Evolutionary conservation across 1,140 invertebrate species (phyloP).

Genomic region (Aphis craccivora): DNA sequence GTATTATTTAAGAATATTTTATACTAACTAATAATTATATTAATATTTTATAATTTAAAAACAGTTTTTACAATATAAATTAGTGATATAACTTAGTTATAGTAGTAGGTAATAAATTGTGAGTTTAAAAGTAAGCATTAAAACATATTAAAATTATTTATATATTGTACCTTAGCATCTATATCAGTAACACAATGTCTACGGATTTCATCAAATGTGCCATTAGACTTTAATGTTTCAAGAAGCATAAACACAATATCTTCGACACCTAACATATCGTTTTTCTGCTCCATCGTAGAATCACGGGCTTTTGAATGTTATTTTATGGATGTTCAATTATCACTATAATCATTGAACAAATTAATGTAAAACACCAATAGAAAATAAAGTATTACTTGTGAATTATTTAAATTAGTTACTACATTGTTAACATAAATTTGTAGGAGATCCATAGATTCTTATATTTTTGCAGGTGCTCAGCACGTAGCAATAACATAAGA

Average conservation of each 20-base stretch:
- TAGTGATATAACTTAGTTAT: background rate
- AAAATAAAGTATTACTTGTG: background rate
- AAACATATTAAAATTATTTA: background rate
- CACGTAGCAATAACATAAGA: background rate
- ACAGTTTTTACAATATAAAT: background rate
- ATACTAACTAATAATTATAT: background rate
- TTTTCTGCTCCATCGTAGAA: background rate
- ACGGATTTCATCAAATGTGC: conserved; percentile 51
- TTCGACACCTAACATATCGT: background rate
- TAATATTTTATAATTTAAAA: background rate
- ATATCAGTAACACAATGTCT: conserved; percentile 44
- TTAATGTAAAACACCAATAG: background rate
- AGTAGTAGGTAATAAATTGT: background rate
- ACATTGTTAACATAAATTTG: background rate
- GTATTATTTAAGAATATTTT: background rate
- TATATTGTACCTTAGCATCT: conserved; percentile 35
- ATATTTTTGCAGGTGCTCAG: background rate
- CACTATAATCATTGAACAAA: background rate
- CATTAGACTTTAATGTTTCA: conserved; percentile 45
- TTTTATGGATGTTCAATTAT: background rate
- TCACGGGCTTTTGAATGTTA: background rate
- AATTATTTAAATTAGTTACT: background rate
- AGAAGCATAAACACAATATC: background rate
- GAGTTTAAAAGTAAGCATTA: background rate
- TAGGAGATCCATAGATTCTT: background rate